These are phyloP conservation scores for Polypedilum pembai DNA, from an alignment of 1,140 invertebrate species.

Conservation along the genomic window DNA sequence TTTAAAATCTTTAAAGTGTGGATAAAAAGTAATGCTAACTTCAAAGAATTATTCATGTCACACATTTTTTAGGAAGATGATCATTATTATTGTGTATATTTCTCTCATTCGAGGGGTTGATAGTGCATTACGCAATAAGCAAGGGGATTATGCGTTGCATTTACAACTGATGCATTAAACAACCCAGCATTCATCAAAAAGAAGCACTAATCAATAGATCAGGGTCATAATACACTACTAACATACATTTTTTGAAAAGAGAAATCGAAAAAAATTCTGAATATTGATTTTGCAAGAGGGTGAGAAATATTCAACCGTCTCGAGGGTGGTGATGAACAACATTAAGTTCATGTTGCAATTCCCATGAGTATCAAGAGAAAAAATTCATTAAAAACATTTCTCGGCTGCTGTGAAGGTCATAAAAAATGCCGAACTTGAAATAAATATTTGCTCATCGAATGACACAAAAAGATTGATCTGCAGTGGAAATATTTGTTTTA, in stretches of 20 bases:
- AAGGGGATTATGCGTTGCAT: no score
- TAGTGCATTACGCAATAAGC: no score
- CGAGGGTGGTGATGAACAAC: neutral
- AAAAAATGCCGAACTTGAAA: conserved; percentile 7
- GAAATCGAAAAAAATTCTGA: neutral
- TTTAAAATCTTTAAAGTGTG: no score
- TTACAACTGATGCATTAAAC: no score
- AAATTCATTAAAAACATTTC: neutral
- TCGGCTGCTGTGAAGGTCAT: neutral
- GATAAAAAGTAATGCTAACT: no score
- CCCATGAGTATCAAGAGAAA: neutral
- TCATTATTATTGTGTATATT: no score
- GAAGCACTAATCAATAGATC: neutral
- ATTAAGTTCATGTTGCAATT: neutral
- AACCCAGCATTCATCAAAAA: neutral
- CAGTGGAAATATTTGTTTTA: neutral
- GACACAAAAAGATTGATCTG: neutral
- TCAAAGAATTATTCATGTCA: no score
- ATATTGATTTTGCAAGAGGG: conserved; percentile 5
- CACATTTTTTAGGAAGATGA: no score
- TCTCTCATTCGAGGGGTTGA: no score
- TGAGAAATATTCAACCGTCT: neutral
- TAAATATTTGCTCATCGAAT: conserved; percentile 16
- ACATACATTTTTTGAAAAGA: neutral
- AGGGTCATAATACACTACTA: conserved; percentile 17